A percentile compares a stretch with the other conserved stretches of the same genome.
Conservation (phyloP, 2,888 invertebrate species). For the Mesorhabditis spiculigera region DNA sequence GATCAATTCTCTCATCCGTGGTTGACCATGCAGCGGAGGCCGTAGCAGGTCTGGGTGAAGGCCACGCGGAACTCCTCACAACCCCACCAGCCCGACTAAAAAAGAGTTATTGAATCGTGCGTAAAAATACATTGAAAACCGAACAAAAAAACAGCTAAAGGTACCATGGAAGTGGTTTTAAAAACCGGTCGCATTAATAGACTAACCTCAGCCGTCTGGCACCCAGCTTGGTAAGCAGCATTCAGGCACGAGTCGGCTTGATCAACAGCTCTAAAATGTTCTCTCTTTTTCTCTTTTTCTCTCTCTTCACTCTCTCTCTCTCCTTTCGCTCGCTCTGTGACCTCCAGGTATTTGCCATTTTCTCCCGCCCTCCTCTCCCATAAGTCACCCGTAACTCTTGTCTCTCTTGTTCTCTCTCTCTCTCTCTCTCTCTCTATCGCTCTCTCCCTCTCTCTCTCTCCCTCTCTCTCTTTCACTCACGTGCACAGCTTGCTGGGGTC, state of each 20-base stretch:
- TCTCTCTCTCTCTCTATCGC: not conserved
- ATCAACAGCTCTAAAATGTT: constrained; percentile 25
- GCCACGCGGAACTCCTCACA: not conserved
- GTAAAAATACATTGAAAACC: no score
- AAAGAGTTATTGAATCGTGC: not conserved
- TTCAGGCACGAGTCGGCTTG: constrained; percentile 27
- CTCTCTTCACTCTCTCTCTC: not conserved
- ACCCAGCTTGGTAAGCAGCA: constrained; percentile 26
- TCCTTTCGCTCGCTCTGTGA: not conserved
- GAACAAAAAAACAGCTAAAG: no score
- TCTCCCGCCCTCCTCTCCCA: not conserved
- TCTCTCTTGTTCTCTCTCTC: not conserved
- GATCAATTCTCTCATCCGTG: not conserved
- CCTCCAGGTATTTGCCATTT: not conserved
- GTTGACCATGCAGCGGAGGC: not conserved
- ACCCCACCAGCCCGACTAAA: constrained; percentile 1
- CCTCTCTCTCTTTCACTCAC: constrained; percentile 16
- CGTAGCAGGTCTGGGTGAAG: constrained; percentile 2
- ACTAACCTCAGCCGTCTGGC: constrained; percentile 21
- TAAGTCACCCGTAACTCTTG: no score
- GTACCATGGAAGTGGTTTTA: no score
- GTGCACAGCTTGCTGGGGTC: constrained; percentile 29
- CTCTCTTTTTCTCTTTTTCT: not conserved
- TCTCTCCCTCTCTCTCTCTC: not conserved
- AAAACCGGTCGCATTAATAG: not conserved